A percentile compares a stretch with the other conserved stretches of the same genome.
Conservation (phyloP, 2,797 vertebrate genomes). For the Eleutherodactylus coqui region DNA sequence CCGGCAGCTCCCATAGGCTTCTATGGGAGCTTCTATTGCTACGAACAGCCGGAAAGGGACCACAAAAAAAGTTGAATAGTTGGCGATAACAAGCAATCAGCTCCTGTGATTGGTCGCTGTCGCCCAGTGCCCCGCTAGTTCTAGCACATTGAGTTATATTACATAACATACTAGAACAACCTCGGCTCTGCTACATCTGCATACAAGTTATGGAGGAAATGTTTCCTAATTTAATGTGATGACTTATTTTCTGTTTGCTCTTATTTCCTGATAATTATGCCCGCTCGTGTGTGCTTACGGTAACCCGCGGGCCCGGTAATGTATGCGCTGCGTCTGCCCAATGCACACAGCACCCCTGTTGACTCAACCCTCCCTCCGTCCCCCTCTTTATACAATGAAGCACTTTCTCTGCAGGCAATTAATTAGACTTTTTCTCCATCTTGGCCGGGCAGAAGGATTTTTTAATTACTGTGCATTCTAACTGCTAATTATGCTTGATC, state of each 20-base stretch:
- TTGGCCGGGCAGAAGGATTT: constrained; percentile 34
- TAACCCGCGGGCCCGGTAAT: no score
- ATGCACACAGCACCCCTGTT: background rate
- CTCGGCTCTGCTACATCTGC: background rate
- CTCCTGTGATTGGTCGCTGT: background rate
- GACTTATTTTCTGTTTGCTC: background rate
- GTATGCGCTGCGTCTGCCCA: background rate
- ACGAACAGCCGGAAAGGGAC: no score
- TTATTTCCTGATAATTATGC: background rate
- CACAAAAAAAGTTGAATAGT: no score
- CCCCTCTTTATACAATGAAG: background rate
- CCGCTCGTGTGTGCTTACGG: background rate
- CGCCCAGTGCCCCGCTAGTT: no score
- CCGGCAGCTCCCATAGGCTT: no score
- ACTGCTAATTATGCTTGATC: constrained; percentile 48
- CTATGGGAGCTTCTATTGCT: no score
- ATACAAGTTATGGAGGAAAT: background rate
- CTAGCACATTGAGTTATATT: no score
- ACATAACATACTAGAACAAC: background rate
- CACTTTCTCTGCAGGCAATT: background rate
- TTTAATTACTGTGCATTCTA: constrained; percentile 45
- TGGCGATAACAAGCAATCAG: no score
- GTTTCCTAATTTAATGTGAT: background rate
- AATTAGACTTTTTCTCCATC: constrained; percentile 42
- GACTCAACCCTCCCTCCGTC: background rate